These are phyloP conservation scores for Drosophila atripex DNA, from an alignment of 2,888 invertebrate species.

Conservation along the genomic window DNA sequence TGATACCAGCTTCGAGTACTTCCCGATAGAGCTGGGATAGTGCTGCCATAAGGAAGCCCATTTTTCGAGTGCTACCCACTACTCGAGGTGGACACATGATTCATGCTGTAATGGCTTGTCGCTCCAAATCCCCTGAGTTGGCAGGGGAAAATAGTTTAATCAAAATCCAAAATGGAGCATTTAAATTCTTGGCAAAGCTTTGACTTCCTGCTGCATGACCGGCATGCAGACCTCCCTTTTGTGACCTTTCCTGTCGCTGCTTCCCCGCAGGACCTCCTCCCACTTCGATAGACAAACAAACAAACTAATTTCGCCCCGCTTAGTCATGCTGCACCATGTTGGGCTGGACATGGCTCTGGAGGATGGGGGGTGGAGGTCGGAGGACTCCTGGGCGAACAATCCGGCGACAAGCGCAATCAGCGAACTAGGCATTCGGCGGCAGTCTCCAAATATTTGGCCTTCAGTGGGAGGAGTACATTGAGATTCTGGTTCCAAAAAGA, in stretches of 20 bases:
- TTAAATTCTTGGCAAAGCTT: slow-evolving; percentile 63
- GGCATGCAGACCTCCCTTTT: slow-evolving; percentile 9
- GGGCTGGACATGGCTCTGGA: slow-evolving; percentile 43
- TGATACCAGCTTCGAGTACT: slow-evolving; percentile 24
- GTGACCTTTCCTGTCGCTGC: not conserved
- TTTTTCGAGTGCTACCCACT: not conserved
- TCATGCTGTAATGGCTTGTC: slow-evolving; percentile 1
- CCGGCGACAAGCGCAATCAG: slow-evolving; percentile 52
- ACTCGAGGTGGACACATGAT: not conserved
- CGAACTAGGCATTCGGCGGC: slow-evolving; percentile 25
- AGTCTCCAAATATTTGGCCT: slow-evolving; percentile 45
- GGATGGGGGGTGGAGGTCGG: not conserved
- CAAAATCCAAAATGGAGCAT: slow-evolving; percentile 72
- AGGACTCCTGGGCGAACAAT: slow-evolving; percentile 24
- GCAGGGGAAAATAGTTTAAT: slow-evolving; percentile 67
- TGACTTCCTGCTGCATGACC: slow-evolving; percentile 33
- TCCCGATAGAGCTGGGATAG: slow-evolving; percentile 5
- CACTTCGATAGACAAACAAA: slow-evolving; percentile 59
- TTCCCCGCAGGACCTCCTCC: not conserved
- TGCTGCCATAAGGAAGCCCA: slow-evolving; percentile 25
- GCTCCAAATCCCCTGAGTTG: not conserved
- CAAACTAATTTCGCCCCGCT: slow-evolving; percentile 68
- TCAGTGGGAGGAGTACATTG: slow-evolving; percentile 29
- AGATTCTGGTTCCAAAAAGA: not conserved
- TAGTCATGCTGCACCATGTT: slow-evolving; percentile 56